These are phyloP conservation scores for Tetanocera ferruginea DNA, from an alignment of 2,888 invertebrate genomes.

Conservation along the genomic window DNA sequence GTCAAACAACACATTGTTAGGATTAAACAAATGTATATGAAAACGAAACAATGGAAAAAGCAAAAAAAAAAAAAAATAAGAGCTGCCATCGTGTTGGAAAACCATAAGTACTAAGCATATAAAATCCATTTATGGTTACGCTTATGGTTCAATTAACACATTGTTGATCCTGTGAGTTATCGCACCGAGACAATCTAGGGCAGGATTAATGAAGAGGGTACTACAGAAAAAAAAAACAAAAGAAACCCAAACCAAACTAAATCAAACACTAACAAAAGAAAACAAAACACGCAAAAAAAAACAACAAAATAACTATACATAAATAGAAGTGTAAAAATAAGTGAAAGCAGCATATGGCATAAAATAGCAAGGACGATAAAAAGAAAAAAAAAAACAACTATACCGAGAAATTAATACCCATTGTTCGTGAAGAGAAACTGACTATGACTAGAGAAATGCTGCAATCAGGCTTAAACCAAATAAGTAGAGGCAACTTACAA, in stretches of 20 bases:
- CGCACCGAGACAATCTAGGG: slow-evolving; percentile 28
- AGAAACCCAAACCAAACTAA: background rate
- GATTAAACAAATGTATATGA: background rate
- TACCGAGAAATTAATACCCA: slow-evolving; percentile 26
- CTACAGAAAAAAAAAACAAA: background rate
- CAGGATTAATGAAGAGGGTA: slow-evolving; percentile 23
- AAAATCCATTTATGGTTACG: slow-evolving; percentile 66
- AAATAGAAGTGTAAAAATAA: slow-evolving; percentile 14
- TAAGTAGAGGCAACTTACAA: slow-evolving; percentile 11
- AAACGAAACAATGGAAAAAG: background rate
- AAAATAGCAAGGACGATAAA: background rate
- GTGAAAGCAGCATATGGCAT: slow-evolving; percentile 26
- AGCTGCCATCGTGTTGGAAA: background rate
- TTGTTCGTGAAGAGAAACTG: slow-evolving; percentile 17
- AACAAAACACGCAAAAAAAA: background rate
- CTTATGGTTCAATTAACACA: slow-evolving; percentile 65
- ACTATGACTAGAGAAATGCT: background rate
- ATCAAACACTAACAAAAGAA: slow-evolving; percentile 3
- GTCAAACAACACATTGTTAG: background rate
- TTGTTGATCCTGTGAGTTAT: slow-evolving; percentile 48
- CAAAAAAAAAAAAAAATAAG: background rate
- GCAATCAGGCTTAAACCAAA: background rate
- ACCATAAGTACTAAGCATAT: slow-evolving; percentile 31
- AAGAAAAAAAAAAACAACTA: background rate
- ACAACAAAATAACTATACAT: background rate